Percentiles rank a stretch among this genome's conserved stretches.
These are phyloP conservation scores for Drosophila mimica DNA, from an alignment of 2,888 invertebrate genomes.

Conservation along the genomic window DNA sequence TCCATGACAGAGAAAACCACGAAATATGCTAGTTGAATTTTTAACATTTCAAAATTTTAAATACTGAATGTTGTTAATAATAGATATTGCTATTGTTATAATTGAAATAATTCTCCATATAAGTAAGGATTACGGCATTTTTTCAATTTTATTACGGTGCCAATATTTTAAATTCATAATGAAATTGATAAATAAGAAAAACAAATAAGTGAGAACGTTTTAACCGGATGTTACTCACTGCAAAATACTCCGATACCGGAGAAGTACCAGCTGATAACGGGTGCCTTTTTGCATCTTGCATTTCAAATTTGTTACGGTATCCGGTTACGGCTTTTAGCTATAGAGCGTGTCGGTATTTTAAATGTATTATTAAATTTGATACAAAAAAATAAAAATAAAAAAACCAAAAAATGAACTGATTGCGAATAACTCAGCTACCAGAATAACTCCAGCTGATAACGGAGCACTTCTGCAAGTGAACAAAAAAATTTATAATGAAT, in stretches of 20 bases:
- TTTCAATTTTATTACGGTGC: not conserved
- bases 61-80: too few relatives aligned
- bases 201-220: not conserved
- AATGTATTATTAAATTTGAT: not conserved
- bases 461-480: not conserved
- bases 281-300: not conserved
- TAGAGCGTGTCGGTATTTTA: not conserved
- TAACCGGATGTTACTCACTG: not conserved
- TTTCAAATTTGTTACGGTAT: not conserved
- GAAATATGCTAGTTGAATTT: too few relatives aligned
- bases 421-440: not conserved
- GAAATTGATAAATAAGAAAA: not conserved
- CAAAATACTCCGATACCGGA: not conserved
- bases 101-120: too few relatives aligned
- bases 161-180: not conserved
- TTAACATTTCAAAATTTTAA: too few relatives aligned
- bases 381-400: too few relatives aligned
- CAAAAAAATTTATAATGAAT: not conserved
- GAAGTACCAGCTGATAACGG: not conserved
- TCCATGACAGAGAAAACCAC: too few relatives aligned
- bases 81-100: too few relatives aligned
- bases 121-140: not conserved
- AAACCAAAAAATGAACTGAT: not conserved
- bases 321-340: not conserved
- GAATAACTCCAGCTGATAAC: not conserved